Base-by-base conservation (phyloP, 2,113 vertebrate species). In the Nesogale talazaci region DNA sequence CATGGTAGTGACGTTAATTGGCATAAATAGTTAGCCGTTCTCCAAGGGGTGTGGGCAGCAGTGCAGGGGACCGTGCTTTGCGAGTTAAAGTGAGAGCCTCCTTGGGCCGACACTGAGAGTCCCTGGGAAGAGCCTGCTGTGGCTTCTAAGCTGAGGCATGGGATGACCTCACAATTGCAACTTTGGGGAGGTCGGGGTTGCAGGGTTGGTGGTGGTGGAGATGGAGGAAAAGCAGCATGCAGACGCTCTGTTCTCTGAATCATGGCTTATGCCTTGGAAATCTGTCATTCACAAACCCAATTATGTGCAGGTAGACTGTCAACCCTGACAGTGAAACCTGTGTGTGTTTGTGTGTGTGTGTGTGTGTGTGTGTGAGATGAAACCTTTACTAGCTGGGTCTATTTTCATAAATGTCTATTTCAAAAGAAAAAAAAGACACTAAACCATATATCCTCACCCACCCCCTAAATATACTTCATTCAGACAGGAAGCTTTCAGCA, bases 221-320 rank as follows among this genome's bases (percentile, higher is more conserved):
- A 90, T 52, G 34, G 74, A 78, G 17, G 65, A 74, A 67, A 75
- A 77, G 27, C 81, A 74, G 87, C 69, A 80, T 29, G 36, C 3
- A 8, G 83, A 25, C 29, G 79, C 92, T 92, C 85, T 63, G 40
- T 83, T 86, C 25, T 94, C 91, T 76, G 92, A 94, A 82, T 90
- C 94, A 86, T 38, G 59, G 77, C 78, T 57, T 42, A 12, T 78
- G 96, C 91, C 94, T 85, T 34, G 65, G 87, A 94, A 94, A 94
- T 82, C 93, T 97, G 97, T 96, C 95, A 97, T 92, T 97, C 95
- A 96, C 83, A 92, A 76, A 83, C 86, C 95, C 90, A 97, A 96
- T 97, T 95, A 97, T 38, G 88, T 92, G 87, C 90, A 86, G 88
- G 88, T 94, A 82, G 72, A 86, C 70, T 95, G 95, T 97, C 97